These are phyloP conservation scores for Bombus confusus DNA, from an alignment of 1,140 invertebrate species.

Conservation along the genomic window DNA sequence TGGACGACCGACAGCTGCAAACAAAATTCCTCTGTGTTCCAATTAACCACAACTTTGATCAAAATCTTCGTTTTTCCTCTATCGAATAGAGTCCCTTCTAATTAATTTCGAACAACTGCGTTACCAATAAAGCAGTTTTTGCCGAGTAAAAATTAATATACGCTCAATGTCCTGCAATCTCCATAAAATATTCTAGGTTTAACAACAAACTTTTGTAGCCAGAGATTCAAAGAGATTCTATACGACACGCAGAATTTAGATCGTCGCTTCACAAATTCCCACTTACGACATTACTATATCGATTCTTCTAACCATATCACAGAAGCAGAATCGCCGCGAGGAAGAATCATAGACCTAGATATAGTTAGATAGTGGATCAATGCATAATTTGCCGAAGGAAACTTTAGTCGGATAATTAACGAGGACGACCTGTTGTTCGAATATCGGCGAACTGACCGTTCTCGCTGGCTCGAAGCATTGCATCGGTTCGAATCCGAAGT, in stretches of 20 bases:
- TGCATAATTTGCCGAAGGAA: background rate
- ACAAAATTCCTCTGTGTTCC: too few species aligned
- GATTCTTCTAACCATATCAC: background rate
- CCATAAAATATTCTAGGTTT: background rate
- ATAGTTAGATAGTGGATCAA: background rate
- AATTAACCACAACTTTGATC: too few species aligned
- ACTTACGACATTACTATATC: background rate
- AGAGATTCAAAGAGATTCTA: background rate
- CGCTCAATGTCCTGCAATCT: background rate
- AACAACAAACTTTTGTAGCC: background rate
- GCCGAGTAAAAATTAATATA: background rate
- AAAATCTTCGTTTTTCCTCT: too few species aligned
- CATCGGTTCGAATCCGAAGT: background rate
- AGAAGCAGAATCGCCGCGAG: background rate
- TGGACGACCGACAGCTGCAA: too few species aligned
- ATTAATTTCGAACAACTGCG: too few species aligned
- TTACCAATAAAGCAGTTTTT: background rate
- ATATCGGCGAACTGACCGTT: background rate
- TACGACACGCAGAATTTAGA: background rate
- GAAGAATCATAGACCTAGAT: constrained; percentile 10
- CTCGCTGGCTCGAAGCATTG: background rate
- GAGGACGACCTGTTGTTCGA: background rate
- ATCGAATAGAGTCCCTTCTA: too few species aligned
- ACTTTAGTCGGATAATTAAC: constrained; percentile 15
- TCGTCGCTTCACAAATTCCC: background rate